Conservation (phyloP, 2,113 vertebrate genomes). For the Notechis scutatus region DNA sequence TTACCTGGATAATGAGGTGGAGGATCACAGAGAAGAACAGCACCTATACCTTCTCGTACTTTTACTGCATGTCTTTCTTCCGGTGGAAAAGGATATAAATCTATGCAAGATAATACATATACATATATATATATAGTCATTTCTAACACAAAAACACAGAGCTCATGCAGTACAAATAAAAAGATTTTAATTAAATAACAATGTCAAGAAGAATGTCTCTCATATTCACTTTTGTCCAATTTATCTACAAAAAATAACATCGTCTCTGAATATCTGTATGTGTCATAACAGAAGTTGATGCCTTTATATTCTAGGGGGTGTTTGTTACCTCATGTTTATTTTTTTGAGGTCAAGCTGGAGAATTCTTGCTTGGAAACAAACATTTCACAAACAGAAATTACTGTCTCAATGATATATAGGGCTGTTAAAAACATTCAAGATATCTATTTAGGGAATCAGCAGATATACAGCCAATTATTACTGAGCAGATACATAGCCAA, state of each 20-base stretch:
- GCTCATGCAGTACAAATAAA: neutral
- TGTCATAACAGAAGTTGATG: neutral
- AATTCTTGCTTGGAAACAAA: neutral
- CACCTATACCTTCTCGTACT: conserved; percentile 89
- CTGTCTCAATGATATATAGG: neutral
- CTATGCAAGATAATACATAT: conserved; percentile 61
- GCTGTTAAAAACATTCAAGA: neutral
- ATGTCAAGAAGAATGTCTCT: neutral
- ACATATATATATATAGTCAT: neutral
- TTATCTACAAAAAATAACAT: neutral
- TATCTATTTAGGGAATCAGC: neutral
- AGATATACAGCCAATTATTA: neutral
- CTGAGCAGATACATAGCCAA: neutral
- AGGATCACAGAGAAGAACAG: conserved; percentile 88
- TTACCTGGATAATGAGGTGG: conserved; percentile 92
- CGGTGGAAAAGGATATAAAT: conserved; percentile 89
- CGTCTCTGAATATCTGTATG: neutral
- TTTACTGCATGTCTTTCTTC: conserved; percentile 87
- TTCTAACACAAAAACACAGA: neutral
- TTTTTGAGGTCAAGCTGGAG: neutral
- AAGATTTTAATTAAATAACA: neutral
- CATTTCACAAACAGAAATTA: neutral
- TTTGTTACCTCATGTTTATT: neutral
- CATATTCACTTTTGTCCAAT: neutral
- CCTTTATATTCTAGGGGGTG: neutral